Evolutionary conservation across 2,113 vertebrate species (phyloP).

Genomic region (Hemiprocne comata): DNA sequence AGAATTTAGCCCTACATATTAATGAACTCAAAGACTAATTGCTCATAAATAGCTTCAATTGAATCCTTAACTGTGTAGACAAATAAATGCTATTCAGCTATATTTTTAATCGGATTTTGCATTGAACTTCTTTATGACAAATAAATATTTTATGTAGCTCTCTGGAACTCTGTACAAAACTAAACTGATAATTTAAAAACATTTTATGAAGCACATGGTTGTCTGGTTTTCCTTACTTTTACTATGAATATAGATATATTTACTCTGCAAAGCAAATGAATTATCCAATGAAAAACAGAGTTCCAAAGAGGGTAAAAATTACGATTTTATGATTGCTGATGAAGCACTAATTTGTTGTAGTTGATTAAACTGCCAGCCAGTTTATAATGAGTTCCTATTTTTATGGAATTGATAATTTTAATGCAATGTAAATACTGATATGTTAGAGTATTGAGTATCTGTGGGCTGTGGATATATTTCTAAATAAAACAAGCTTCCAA

Average conservation of each 20-base stretch:
- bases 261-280: neutral
- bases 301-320: neutral
- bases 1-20: neutral
- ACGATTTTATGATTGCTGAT: neutral
- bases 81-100: neutral
- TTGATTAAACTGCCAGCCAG: neutral
- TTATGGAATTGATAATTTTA: neutral
- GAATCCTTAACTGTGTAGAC: neutral
- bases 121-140: constrained; percentile 1
- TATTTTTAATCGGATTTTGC: neutral
- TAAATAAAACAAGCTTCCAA: neutral
- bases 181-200: neutral
- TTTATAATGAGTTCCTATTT: neutral
- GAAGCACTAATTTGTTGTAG: neutral
- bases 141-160: neutral
- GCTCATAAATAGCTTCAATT: neutral
- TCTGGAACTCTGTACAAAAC: neutral
- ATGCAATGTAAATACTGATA: neutral
- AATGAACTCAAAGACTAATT: neutral
- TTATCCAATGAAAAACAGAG: neutral
- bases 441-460: neutral
- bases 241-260: neutral
- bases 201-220: neutral
- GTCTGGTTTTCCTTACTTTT: neutral
- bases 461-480: neutral